Conservation (phyloP, 2,888 invertebrate species). For the Cotesia congregata region DNA sequence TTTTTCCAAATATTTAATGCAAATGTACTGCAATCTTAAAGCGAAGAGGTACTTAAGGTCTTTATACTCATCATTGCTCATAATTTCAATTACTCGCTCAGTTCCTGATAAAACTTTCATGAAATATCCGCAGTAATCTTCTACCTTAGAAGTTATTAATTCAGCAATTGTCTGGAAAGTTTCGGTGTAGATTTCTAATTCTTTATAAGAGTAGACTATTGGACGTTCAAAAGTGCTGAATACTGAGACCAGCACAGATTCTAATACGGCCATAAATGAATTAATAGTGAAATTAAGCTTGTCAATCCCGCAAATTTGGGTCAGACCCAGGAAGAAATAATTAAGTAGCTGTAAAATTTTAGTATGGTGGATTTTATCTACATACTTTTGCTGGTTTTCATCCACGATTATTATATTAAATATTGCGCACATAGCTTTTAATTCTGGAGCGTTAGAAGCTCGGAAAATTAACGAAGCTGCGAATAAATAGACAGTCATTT, state of each 20-base stretch:
- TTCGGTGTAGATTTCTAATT: conserved; percentile 44
- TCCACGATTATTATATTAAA: conserved; percentile 49
- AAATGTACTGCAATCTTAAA: not conserved
- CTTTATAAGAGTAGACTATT: conserved; percentile 38
- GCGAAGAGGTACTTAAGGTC: not conserved
- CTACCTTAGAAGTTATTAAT: not conserved
- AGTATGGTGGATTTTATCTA: conserved; percentile 45
- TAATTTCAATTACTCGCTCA: not conserved
- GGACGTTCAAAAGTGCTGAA: conserved; percentile 46
- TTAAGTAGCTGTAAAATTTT: conserved; percentile 51
- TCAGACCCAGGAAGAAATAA: not conserved
- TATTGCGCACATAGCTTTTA: conserved; percentile 47
- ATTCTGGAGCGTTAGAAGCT: conserved; percentile 42
- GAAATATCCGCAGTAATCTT: not conserved
- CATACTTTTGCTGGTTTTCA: conserved; percentile 56
- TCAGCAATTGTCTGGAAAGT: conserved; percentile 10
- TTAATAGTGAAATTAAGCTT: conserved; percentile 1
- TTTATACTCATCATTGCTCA: no score
- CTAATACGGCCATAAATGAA: conserved; percentile 41
- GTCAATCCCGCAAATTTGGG: not conserved
- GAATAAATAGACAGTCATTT: conserved; percentile 53
- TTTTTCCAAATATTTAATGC: not conserved
- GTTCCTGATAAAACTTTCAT: not conserved
- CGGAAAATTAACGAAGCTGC: conserved; percentile 53
- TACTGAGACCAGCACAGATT: conserved; percentile 48